Base-by-base conservation (phyloP, 64 coral and sea anemone genomes). In the Pachyseris speciosa region DNA sequence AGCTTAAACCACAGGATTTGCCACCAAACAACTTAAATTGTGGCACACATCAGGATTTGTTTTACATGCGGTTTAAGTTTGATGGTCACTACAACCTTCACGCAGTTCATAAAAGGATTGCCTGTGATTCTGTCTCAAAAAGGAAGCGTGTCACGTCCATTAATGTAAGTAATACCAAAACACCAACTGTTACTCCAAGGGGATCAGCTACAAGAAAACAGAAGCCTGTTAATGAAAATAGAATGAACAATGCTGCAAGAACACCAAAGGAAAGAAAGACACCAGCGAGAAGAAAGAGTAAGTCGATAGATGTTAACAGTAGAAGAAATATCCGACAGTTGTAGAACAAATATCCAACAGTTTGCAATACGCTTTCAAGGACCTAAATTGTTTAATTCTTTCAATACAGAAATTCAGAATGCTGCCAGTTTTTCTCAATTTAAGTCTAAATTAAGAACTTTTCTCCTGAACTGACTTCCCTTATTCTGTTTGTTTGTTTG, bases 61-160 rank as follows among this genome's bases (percentile, higher is more conserved):
- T 74, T 84, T 84, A 74, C 43, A 51, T 92, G n/a, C 66, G 75
- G 25, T 92, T 74, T 25, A 70, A 37, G 13, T 92, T 92, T 84
- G 89, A 92, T 70, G 1, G 26, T 42, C 3, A 92, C 22, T 69
- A 75, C 26, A 64, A 75, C 38, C 51, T 92, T 73, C 29, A 92
- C 28, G 26, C 66, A 27, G 89, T 83, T 5, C 74, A 41, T 7
- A 88, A 75, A 59, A 88, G 50, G 40, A 43, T 65, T 64, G n/a
- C 57, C 7, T 4, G 32, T 11, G 42, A 86, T 26, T 72, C 67
- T 4, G 11, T 8, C n/a, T 86, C 64, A 69, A 86, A 74, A 74
- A 74, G 49, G 20, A 28, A 42, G 40, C 30, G 3, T 24, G 12
- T 0, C 2, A 8, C 4, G 17, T 29, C 15, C 17, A 55, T 1